A percentile compares a stretch with the other conserved stretches of the same genome.
Evolutionary conservation across 2,113 vertebrate genomes (phyloP).

Genomic region (Lophius piscatorius): DNA sequence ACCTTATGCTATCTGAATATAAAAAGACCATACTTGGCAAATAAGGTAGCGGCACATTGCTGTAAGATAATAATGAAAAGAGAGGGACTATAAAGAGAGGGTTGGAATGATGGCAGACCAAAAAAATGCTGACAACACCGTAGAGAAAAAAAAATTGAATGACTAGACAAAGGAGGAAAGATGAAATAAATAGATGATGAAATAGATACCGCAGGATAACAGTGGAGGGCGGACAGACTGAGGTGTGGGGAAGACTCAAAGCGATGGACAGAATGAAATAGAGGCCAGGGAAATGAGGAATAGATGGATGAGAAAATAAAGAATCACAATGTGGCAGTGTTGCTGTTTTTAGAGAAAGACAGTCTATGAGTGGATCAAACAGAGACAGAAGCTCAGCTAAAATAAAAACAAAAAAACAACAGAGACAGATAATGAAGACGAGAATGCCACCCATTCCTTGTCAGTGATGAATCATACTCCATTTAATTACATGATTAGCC

Average conservation of each 20-base stretch:
- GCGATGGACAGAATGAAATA: conserved; percentile 29
- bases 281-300: conserved; percentile 17
- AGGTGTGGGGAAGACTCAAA: conserved; percentile 9
- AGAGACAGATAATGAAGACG: conserved; percentile 26
- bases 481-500: conserved; percentile 56
- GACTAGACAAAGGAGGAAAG: conserved; percentile 35
- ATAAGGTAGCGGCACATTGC: conserved; percentile 22
- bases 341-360: conserved; percentile 9
- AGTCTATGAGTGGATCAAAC: conserved; percentile 32
- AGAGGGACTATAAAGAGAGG: neutral
- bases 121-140: conserved; percentile 48
- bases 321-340: conserved; percentile 5
- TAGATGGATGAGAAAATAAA: conserved; percentile 22
- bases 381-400: conserved; percentile 23
- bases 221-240: conserved; percentile 20
- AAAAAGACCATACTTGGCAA: conserved; percentile 31
- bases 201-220: conserved; percentile 10
- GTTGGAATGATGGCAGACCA: conserved; percentile 5
- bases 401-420: conserved; percentile 40
- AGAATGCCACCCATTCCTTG: conserved; percentile 40
- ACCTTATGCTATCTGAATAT: conserved; percentile 51
- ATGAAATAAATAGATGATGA: conserved; percentile 27
- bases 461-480: conserved; percentile 53
- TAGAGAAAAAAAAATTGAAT: conserved; percentile 45
- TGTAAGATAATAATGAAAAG: conserved; percentile 38